Base-by-base conservation (phyloP, 2,888 invertebrate species). In the Shargacucullia verbasci region DNA sequence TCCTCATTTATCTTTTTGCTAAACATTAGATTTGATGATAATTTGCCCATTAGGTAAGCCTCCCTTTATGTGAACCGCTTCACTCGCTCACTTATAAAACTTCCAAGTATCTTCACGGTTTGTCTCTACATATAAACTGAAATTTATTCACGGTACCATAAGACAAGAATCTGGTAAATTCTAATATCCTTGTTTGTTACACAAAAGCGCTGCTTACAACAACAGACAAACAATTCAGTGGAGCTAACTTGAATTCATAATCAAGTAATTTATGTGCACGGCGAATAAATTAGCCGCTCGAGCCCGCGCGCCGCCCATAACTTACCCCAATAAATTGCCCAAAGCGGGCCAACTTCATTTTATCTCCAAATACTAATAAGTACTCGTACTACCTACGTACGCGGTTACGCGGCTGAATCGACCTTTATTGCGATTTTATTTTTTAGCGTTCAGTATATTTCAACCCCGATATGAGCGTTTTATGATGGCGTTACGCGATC, bases 201-300 rank as follows among this genome's bases (percentile, higher is more conserved):
- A 88, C 87, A 89, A 91, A 89, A 91, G 90, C 88, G 86, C 82
- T 86, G 89, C 87, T 89, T 87, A 88, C 87, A 90, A 91, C 90
- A 92, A 91, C 91, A 91, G 88, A 90, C 90, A 92, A 91, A 92
- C 91, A 92, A 88, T 88, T 88, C 90, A 89, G 89, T 90, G 88
- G 85, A 92, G 90, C 91, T 90, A 90, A 91, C 89, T 92, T 89
- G 92, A 92, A 94, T 93, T 94, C 94, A 94, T 94, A 94, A 94
- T 94, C 92, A 92, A 93, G 92, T 94, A 93, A 94, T 94, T 94
- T 93, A 94, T 94, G 94, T 94, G 94, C 92, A 93, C 92, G 93
- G 92, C 91, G 94, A 92, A 94, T 94, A 94, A 94, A 93, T 94
- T 94, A 92, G 92, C 90, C 89, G 89, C 90, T 84, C 87, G 85